These are phyloP conservation scores for Morpho deidamia DNA, from an alignment of 2,888 invertebrate species.

Conservation along the genomic window DNA sequence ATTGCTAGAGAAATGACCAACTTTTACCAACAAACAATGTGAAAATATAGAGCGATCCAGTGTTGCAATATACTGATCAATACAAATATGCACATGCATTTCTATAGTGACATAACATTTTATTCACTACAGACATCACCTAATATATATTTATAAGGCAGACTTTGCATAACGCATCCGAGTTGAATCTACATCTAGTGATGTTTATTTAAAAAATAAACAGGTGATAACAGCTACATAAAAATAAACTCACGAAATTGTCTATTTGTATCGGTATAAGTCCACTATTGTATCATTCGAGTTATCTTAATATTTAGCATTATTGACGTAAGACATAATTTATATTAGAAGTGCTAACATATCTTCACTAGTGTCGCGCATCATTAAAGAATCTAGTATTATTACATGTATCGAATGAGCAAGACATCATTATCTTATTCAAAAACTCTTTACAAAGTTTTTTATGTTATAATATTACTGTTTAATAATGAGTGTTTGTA, in stretches of 20 bases:
- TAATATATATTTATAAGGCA: too few relatives aligned
- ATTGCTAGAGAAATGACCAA: too few relatives aligned
- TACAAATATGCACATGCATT: too few relatives aligned
- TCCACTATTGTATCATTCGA: slow-evolving; percentile 10
- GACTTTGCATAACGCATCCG: neutral
- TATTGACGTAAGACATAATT: slow-evolving; percentile 4
- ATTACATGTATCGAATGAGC: neutral
- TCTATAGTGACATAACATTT: too few relatives aligned
- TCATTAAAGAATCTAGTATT: slow-evolving; percentile 7
- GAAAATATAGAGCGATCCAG: too few relatives aligned
- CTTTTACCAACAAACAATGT: too few relatives aligned
- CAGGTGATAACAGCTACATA: neutral
- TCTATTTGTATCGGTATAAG: slow-evolving; percentile 3
- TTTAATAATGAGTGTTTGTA: too few relatives aligned
- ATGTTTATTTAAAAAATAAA: slow-evolving; percentile 3
- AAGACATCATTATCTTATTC: too few relatives aligned
- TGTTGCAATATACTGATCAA: too few relatives aligned
- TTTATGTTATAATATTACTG: too few relatives aligned
- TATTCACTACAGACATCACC: too few relatives aligned
- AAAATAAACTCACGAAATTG: neutral
- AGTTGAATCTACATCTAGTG: neutral
- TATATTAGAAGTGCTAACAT: slow-evolving; percentile 11
- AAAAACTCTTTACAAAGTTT: too few relatives aligned
- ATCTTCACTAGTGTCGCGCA: slow-evolving; percentile 1
- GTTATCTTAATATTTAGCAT: slow-evolving; percentile 19